Percentiles rank a stretch among this genome's conserved stretches.
Conservation (phyloP, 2,888 invertebrate species). For the Hyppa rectilinea region DNA sequence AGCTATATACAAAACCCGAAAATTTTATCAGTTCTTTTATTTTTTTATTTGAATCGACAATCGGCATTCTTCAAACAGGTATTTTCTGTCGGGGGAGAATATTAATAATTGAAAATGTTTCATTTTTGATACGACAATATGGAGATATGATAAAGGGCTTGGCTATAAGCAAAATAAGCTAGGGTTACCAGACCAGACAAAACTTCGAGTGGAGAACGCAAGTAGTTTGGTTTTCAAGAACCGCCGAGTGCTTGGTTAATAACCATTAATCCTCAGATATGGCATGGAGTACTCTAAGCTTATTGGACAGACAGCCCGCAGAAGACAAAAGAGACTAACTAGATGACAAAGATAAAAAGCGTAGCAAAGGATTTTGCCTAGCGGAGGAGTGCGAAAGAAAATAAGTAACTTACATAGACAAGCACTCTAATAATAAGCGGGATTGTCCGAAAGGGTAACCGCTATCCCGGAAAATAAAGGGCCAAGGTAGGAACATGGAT, state of each 20-base stretch:
- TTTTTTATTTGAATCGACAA: too few species aligned
- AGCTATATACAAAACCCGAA: too few species aligned
- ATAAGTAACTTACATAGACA: not conserved
- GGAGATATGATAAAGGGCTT: not conserved
- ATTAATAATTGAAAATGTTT: too few species aligned
- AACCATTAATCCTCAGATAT: not conserved
- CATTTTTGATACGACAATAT: too few species aligned
- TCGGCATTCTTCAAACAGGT: too few species aligned
- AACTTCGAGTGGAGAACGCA: not conserved
- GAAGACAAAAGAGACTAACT: not conserved
- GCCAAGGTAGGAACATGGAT: too few species aligned
- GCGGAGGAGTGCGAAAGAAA: not conserved
- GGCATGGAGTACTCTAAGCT: too few species aligned
- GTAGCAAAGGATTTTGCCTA: not conserved
- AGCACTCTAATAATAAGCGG: not conserved
- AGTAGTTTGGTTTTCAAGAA: too few species aligned
- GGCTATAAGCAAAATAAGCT: not conserved
- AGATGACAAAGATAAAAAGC: not conserved
- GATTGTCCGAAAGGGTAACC: too few species aligned
- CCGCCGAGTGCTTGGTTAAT: not conserved
- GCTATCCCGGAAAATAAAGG: too few species aligned
- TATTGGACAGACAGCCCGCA: not conserved
- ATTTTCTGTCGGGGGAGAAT: too few species aligned
- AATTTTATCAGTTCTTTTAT: too few species aligned
- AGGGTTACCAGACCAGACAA: not conserved